Evolutionary conservation across 1,140 invertebrate species (phyloP).

Genomic region (Daktulosphaira vitifoliae): DNA sequence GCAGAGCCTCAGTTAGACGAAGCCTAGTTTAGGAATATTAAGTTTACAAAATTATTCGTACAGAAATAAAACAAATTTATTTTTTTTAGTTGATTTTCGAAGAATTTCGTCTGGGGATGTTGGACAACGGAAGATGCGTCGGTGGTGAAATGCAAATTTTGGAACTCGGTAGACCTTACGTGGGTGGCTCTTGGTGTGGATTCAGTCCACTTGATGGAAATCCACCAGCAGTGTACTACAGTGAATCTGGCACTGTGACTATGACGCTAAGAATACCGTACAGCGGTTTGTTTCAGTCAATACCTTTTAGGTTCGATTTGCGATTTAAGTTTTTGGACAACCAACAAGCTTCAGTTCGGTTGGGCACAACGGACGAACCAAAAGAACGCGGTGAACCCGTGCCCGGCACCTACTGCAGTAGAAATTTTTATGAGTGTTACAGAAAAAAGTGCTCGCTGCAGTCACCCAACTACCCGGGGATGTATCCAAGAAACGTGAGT

Average conservation of each 20-base stretch:
- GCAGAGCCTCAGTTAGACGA: too few relatives aligned
- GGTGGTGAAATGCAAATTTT: slow-evolving; percentile 77
- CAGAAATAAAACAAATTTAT: too few relatives aligned
- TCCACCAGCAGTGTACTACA: slow-evolving; percentile 70
- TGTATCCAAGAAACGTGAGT: slow-evolving; percentile 79
- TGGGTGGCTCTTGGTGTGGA: slow-evolving; percentile 76
- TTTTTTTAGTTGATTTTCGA: slow-evolving; percentile 65
- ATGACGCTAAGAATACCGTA: slow-evolving; percentile 65
- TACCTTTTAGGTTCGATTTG: slow-evolving; percentile 64
- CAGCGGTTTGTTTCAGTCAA: slow-evolving; percentile 46
- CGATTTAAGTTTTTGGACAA: slow-evolving; percentile 67
- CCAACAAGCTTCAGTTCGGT: slow-evolving; percentile 64
- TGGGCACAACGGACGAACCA: slow-evolving; percentile 60
- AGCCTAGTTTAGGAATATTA: too few relatives aligned
- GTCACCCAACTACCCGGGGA: slow-evolving; percentile 83
- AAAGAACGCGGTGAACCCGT: slow-evolving; percentile 65
- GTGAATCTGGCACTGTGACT: slow-evolving; percentile 71
- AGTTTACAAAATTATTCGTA: too few relatives aligned
- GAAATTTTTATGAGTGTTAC: slow-evolving; percentile 80
- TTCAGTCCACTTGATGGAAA: slow-evolving; percentile 47
- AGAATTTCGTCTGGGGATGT: slow-evolving; percentile 67
- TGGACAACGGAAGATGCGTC: slow-evolving; percentile 59
- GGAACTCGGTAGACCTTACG: slow-evolving; percentile 69
- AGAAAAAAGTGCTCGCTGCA: slow-evolving; percentile 70
- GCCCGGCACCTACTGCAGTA: slow-evolving; percentile 76